Evolutionary conservation across 2,888 invertebrate species (phyloP).

Genomic region (Nesidiocoris tenuis): DNA sequence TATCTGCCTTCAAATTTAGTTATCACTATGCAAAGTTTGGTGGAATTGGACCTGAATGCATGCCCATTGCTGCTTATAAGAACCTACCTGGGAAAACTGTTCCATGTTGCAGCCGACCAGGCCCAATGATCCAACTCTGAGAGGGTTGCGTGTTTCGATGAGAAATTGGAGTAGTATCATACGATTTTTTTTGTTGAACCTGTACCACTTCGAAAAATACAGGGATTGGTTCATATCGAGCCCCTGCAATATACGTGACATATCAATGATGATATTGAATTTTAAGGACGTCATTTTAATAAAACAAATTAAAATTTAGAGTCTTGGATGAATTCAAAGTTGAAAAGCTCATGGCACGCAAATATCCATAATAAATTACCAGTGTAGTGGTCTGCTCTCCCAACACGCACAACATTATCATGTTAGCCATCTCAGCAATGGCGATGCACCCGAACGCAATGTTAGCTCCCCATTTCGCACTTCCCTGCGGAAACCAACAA

Average conservation of each 20-base stretch:
- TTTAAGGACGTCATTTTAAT: background rate
- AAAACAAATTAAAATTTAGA: background rate
- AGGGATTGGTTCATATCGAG: slow-evolving; percentile 9
- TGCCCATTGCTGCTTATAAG: too few species aligned
- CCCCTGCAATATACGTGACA: slow-evolving; percentile 24
- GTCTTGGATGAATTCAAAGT: too few species aligned
- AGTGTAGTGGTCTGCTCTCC: slow-evolving; percentile 20
- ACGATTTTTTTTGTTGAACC: slow-evolving; percentile 13
- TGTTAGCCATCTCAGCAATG: slow-evolving; percentile 32
- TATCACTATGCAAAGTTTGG: too few species aligned
- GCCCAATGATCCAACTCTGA: slow-evolving; percentile 1
- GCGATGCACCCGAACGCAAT: slow-evolving; percentile 32
- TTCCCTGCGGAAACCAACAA: slow-evolving; percentile 6
- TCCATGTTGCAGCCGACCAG: slow-evolving; percentile 32
- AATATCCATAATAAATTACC: background rate
- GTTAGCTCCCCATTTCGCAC: slow-evolving; percentile 34
- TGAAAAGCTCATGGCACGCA: too few species aligned
- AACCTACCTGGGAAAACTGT: slow-evolving; percentile 26
- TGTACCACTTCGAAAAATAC: slow-evolving; percentile 29
- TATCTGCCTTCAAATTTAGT: too few species aligned
- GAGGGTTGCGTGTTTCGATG: slow-evolving; percentile 1
- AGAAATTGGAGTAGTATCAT: slow-evolving; percentile 7
- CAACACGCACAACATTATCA: slow-evolving; percentile 33
- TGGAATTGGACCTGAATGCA: too few species aligned
- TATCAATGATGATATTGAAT: too few species aligned